Base-by-base conservation (phyloP, 2,797 vertebrate species). In the Arrhamphus sclerolepis region DNA sequence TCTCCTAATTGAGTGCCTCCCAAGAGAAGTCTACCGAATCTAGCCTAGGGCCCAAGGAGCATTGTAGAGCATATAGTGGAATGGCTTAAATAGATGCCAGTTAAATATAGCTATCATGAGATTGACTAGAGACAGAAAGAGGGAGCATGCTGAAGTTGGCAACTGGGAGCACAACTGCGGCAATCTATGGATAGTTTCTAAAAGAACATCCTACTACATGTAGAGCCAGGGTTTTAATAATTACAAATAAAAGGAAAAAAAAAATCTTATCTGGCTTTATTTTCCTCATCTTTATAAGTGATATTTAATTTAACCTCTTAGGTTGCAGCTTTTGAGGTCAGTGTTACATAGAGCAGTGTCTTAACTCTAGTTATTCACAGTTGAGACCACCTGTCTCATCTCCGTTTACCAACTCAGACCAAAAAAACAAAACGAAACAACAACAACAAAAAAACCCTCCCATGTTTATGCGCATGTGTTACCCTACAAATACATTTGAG, bases 71-170 rank as follows among this genome's bases (percentile, higher is more conserved):
- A 80, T 90, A 90, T 83, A 83, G 84, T 72, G 79, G 79, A 88
- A 86, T 70, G 82, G 86, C 74, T 90, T 87, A 87, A 92, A 92
- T 89, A 91, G 91, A 90, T 75, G 84, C 41, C 11, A 21, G 70
- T 88, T 92, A 93, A 91, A 92, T 91, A 92, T 92, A 93, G 87
- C 64, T n/a, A 55, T 54, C 65, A 66, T 66, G 83, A 89, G 81
- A 87, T 67, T 83, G 84, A 82, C 62, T 70, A 55, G 74, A 87
- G 84, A 88, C 74, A 69, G 70, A 66, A 63, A 65, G 60, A 66
- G 56, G 52, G 65, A 72, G 70, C 51, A 44, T 51, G 47, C 28
- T 66, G 48, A 59, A 52, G 72, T 75, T 63, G 62, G 66, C 66
- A 66, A 68, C 17, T 34, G 62, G 72, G 77, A 77, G 64, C 54